A percentile compares a stretch with the other conserved stretches of the same genome.
Conservation (phyloP, 2,888 invertebrate species). For the Cheilosia impressa region DNA sequence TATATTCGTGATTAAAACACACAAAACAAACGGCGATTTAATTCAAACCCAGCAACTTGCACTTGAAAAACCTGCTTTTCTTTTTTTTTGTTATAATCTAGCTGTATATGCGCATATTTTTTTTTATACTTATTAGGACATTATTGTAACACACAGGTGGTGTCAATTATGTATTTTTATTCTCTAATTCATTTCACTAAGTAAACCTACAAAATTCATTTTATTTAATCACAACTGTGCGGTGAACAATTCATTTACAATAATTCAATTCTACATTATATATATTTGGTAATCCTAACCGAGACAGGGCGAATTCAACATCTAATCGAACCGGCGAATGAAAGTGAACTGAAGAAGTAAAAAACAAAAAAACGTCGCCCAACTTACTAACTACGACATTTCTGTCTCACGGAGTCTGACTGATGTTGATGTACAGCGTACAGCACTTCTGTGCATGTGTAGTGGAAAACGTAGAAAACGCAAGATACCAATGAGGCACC, state of each 20-base stretch:
- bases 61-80: slow-evolving; percentile 62
- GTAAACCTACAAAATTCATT: background rate
- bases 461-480: slow-evolving; percentile 24
- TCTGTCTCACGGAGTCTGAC: background rate
- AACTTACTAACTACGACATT: slow-evolving; percentile 7
- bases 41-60: slow-evolving; percentile 23
- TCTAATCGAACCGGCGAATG: slow-evolving; percentile 65
- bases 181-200: background rate
- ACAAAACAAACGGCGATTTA: background rate
- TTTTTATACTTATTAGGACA: background rate
- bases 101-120: background rate
- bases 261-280: background rate
- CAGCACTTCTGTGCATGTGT: background rate
- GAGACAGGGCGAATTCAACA: slow-evolving; percentile 44
- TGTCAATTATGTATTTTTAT: background rate
- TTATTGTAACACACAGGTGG: background rate
- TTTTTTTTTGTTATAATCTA: slow-evolving; percentile 10
- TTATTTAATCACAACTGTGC: background rate
- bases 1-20: background rate
- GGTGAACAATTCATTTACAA: background rate
- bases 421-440: background rate
- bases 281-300: background rate
- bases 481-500: slow-evolving; percentile 21
- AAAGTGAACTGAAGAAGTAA: slow-evolving; percentile 63
- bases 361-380: slow-evolving; percentile 25